These are phyloP conservation scores for Aphrocallistes beatrix DNA, from an alignment of 37 sponge, comb jelly and placozoan genomes.

Conservation along the genomic window DNA sequence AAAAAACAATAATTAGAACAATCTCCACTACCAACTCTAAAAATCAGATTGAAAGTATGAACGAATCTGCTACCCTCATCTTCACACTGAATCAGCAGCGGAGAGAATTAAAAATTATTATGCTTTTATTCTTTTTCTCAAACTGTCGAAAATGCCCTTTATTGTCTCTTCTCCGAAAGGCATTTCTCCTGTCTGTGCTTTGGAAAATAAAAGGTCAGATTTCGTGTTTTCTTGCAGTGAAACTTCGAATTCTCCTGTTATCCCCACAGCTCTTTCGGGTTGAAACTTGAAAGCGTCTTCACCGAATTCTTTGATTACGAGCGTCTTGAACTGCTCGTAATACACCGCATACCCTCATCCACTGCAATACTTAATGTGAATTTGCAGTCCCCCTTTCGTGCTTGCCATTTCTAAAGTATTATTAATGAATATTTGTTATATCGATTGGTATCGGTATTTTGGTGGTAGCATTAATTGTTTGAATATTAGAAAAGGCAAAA, in stretches of 20 bases:
- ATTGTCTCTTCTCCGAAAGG: not conserved
- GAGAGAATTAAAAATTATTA: not conserved
- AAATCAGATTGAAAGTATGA: conserved; percentile 20
- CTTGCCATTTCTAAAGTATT: no score
- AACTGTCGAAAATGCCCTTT: not conserved
- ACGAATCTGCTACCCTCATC: conserved; percentile 11
- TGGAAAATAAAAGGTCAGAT: not conserved
- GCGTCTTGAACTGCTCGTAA: not conserved
- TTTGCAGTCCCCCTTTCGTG: not conserved
- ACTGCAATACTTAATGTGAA: not conserved
- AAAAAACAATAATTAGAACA: not conserved
- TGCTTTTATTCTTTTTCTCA: not conserved
- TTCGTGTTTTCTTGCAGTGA: not conserved
- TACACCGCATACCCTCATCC: not conserved
- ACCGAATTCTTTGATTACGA: conserved; percentile 15
- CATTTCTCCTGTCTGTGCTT: not conserved
- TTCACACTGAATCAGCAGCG: not conserved
- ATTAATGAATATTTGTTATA: no score
- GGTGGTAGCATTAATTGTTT: no score
- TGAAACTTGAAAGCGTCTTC: not conserved
- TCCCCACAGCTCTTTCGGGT: not conserved
- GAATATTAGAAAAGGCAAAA: no score
- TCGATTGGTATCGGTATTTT: no score
- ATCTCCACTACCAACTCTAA: not conserved
- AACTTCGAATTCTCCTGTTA: not conserved